phyloP scores from a whole-genome alignment of 2,888 invertebrate species.

The Eupithecia subumbrata region DNA sequence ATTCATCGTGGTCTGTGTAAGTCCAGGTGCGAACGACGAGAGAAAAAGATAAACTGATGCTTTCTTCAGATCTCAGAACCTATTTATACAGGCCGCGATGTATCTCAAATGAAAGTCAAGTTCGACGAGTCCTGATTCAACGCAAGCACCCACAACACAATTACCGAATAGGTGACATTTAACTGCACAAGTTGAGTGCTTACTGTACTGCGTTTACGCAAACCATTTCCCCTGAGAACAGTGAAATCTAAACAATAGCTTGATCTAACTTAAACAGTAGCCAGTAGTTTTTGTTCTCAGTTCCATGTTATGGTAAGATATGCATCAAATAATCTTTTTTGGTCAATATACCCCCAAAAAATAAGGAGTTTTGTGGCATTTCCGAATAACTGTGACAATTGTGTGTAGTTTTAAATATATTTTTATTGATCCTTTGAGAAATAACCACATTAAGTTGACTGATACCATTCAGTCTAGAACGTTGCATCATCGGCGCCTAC shows the following conservation, averaged over 20 bases:
- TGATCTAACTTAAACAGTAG: not conserved
- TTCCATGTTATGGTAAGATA: not conserved
- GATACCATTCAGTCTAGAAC: not conserved
- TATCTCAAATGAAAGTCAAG: slow-evolving; percentile 75
- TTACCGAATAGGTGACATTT: slow-evolving; percentile 41
- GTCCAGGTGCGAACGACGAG: slow-evolving; percentile 69
- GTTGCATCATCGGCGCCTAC: slow-evolving; percentile 18
- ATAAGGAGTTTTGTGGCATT: not conserved
- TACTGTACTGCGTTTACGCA: not conserved
- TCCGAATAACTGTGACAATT: not conserved
- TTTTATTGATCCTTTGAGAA: not conserved
- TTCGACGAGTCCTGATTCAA: slow-evolving; percentile 68
- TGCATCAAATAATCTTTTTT: not conserved
- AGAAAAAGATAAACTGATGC: slow-evolving; percentile 72
- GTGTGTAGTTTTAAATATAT: not conserved
- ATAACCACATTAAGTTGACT: not conserved
- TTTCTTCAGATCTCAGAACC: slow-evolving; percentile 63
- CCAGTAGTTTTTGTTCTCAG: not conserved
- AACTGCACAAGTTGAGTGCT: slow-evolving; percentile 12
- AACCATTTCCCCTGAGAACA: not conserved
- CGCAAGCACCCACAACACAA: slow-evolving; percentile 39
- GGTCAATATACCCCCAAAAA: not conserved
- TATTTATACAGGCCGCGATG: slow-evolving; percentile 71
- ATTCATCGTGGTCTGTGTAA: slow-evolving; percentile 85
- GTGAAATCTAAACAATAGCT: not conserved